Evolutionary conservation across 2,888 invertebrate genomes (phyloP).

Genomic region (Metallyticus violacea): DNA sequence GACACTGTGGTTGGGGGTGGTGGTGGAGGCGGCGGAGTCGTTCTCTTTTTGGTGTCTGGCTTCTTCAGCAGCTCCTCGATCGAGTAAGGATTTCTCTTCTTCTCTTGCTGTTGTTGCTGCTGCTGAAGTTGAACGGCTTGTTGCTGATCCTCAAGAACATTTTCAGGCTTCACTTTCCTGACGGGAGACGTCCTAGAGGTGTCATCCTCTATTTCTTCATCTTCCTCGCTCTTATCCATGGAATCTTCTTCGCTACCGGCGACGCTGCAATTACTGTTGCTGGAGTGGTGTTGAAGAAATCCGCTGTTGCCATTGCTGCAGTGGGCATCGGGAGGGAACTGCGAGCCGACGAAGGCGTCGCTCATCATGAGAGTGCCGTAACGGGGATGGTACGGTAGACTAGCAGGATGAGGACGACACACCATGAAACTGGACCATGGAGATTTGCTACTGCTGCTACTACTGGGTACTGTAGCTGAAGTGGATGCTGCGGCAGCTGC

Average conservation of each 20-base stretch:
- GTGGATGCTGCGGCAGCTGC: constrained; percentile 48
- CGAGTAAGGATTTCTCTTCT: constrained; percentile 79
- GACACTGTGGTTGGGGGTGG: constrained; percentile 46
- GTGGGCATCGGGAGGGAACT: constrained; percentile 38
- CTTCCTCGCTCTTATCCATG: constrained; percentile 51
- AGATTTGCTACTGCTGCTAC: constrained; percentile 39
- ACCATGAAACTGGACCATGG: constrained; percentile 60
- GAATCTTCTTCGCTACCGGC: constrained; percentile 55
- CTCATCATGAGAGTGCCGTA: background rate
- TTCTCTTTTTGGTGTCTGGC: constrained; percentile 51
- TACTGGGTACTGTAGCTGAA: constrained; percentile 4
- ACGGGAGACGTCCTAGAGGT: background rate
- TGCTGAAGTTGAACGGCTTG: background rate
- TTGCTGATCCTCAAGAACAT: background rate
- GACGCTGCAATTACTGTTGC: constrained; percentile 38
- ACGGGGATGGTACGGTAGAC: constrained; percentile 44
- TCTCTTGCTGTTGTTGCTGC: constrained; percentile 26
- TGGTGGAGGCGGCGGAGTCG: constrained; percentile 46
- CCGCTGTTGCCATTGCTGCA: constrained; percentile 38
- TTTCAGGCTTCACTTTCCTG: background rate
- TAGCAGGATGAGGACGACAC: constrained; percentile 44
- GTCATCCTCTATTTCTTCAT: constrained; percentile 45
- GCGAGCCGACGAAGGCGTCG: background rate
- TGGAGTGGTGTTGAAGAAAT: constrained; percentile 40
- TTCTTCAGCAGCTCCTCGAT: constrained; percentile 84